Base-by-base conservation (phyloP, 2,113 vertebrate genomes). In the Falcunculus frontatus region DNA sequence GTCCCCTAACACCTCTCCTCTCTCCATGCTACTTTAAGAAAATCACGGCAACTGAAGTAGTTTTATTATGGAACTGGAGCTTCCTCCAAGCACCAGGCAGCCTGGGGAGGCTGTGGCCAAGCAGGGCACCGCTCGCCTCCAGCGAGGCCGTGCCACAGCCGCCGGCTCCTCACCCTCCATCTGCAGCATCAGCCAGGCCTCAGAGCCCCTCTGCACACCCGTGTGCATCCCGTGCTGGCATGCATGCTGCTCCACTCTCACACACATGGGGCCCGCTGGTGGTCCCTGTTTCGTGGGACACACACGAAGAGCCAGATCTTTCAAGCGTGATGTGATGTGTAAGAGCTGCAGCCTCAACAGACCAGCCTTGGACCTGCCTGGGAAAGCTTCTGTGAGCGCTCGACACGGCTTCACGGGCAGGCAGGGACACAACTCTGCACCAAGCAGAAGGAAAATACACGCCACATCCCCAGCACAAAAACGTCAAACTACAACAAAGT, bases 321-420 rank as follows among this genome's bases (percentile, higher is more conserved):
- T 64, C 49, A 39, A 16, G 53, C 15, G 0, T 4, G 0, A n/a
- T 4, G 19, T 5, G 70, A 68, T 2, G 17, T 13, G 42, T 39
- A 13, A 39, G 74, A 60, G 50, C 50, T 49, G 62, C 56, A 63
- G 69, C 26, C 52, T 9, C 3, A 62, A 39, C 25, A 4, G 3
- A 19, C 27, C 17, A 7, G 67, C 74, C 75, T 22, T 3, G 19
- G 39, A 27, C 27, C 27, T 2, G 10, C 50, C 44, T 3, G 4
- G 35, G 39, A 67, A n/a, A 63, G 65, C 42, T 39, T 47, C 41
- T 5, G 6, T 2, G 3, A 35, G 64, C 1, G 3, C 57, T 65
- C 1, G 0, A 8, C 33, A 26, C 0, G 0, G 35, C 57, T 37
- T 30, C 30, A 5, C 0, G 2, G 10, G 23, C 0, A 2, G 72